A percentile compares a stretch with the other conserved stretches of the same genome.
Evolutionary conservation across 2,888 invertebrate genomes (phyloP).

Genomic region (Oxytorus armatus): DNA sequence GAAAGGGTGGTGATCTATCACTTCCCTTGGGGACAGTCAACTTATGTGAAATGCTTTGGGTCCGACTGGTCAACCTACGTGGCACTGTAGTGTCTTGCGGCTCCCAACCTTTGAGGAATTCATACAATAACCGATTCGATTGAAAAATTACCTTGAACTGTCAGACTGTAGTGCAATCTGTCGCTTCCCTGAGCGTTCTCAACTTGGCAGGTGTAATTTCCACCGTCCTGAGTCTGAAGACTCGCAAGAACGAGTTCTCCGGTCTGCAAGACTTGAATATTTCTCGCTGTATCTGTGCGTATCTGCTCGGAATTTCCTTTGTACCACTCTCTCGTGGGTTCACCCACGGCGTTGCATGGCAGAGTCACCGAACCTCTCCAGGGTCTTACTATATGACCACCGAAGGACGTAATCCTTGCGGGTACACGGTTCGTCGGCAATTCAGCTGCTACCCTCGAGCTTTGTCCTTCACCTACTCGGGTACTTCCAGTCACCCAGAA

Average conservation of each 20-base stretch:
- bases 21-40: no score
- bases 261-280: slow-evolving; percentile 87
- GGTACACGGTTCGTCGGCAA: slow-evolving; percentile 88
- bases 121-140: not conserved
- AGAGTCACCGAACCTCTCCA: slow-evolving; percentile 89
- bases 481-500: slow-evolving; percentile 93
- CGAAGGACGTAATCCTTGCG: slow-evolving; percentile 90
- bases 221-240: slow-evolving; percentile 88
- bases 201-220: slow-evolving; percentile 90
- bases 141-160: slow-evolving; percentile 86
- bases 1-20: no score
- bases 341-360: slow-evolving; percentile 88
- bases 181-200: slow-evolving; percentile 90
- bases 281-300: slow-evolving; percentile 86
- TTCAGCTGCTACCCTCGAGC: slow-evolving; percentile 89
- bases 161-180: slow-evolving; percentile 87
- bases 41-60: no score
- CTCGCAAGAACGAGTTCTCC: slow-evolving; percentile 89
- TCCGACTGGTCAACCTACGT: not conserved
- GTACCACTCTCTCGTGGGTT: slow-evolving; percentile 88
- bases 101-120: not conserved
- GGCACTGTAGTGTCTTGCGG: no score
- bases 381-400: slow-evolving; percentile 88
- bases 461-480: slow-evolving; percentile 91
- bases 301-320: slow-evolving; percentile 86